Base-by-base conservation (phyloP, 2,797 vertebrate genomes). In the Pygocentrus nattereri region DNA sequence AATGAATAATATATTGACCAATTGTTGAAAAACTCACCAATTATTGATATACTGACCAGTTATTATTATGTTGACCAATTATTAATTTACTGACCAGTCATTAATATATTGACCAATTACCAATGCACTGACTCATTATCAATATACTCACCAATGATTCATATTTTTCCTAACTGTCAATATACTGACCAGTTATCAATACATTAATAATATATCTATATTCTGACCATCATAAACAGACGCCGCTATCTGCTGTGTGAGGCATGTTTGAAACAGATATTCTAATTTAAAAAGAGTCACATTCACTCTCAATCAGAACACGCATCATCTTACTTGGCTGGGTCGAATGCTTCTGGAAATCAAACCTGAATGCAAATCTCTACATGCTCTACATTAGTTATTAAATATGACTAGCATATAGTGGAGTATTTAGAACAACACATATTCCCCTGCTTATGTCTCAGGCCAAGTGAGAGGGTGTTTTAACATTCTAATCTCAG, bases 401-500 rank as follows among this genome's bases (percentile, higher is more conserved):
- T 68, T 34, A 44, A 44, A 41, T 44, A 41, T n/a, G 10, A 41
- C 19, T 41, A 68, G 64, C 41, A 12, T 41, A 44, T 7, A 68
- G 34, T 12, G 18, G 34, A n/a, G 34, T 34, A n/a, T 13, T 13
- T 34, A 41, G 34, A 68, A 41, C 19, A 68, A 18, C 12, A 38
- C 10, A 68, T n/a, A 44, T 44, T 12, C 34, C 64, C 11, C 34
- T 41, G 64, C 23, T 44, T 12, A 44, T 34, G 38, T 41, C 34
- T 44, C 4, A 44, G 64, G 34, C 64, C 64, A 52, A 52, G 25
- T 69, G 23, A 30, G 68, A 47, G 62, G 27, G n/a, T n/a, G 62
- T 38, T 58, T 59, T 52, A 64, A 56, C 31, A 49, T 30, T 23
- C 38, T 74, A 69, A 61, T 78, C 52, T 62, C 38, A 79, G 76